A percentile compares a stretch with the other conserved stretches of the same genome.
Conservation (phyloP, 2,888 invertebrate genomes). For the Smittia sp. region DNA sequence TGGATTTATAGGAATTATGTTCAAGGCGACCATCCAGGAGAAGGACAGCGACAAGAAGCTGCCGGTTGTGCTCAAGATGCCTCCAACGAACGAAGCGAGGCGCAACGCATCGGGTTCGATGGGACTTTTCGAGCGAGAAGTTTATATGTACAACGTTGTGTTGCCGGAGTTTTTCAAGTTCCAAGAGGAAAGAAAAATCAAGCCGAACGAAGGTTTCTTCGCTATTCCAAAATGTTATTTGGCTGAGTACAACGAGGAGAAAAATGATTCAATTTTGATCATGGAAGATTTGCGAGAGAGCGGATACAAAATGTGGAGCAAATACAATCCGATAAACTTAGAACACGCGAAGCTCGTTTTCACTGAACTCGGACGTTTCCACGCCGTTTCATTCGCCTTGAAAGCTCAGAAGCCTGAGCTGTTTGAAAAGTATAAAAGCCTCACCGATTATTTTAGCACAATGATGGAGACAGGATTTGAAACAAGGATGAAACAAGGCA, state of each 20-base stretch:
- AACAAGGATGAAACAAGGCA: background rate
- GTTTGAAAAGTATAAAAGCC: constrained; percentile 37
- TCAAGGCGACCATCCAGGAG: constrained; percentile 38
- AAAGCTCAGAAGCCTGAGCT: constrained; percentile 40
- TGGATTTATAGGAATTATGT: constrained; percentile 42
- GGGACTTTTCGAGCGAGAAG: constrained; percentile 42
- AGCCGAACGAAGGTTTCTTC: constrained; percentile 29
- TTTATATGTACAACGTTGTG: constrained; percentile 42
- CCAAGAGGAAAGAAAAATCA: constrained; percentile 40
- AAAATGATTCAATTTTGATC: constrained; percentile 40
- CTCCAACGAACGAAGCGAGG: constrained; percentile 39
- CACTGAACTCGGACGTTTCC: constrained; percentile 40
- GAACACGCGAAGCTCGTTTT: constrained; percentile 38
- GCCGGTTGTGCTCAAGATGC: constrained; percentile 39
- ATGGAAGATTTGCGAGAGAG: constrained; percentile 42
- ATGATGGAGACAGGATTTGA: background rate
- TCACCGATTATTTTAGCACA: background rate
- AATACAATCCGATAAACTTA: constrained; percentile 35
- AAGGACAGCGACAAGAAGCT: constrained; percentile 28
- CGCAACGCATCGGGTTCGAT: background rate
- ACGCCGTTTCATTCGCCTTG: constrained; percentile 43
- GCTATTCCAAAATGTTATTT: constrained; percentile 42
- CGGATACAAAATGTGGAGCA: constrained; percentile 38
- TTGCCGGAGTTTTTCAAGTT: constrained; percentile 42
- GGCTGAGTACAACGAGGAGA: constrained; percentile 32